Evolutionary conservation across 2,113 vertebrate genomes (phyloP).

Genomic region (Narcine bancroftii): DNA sequence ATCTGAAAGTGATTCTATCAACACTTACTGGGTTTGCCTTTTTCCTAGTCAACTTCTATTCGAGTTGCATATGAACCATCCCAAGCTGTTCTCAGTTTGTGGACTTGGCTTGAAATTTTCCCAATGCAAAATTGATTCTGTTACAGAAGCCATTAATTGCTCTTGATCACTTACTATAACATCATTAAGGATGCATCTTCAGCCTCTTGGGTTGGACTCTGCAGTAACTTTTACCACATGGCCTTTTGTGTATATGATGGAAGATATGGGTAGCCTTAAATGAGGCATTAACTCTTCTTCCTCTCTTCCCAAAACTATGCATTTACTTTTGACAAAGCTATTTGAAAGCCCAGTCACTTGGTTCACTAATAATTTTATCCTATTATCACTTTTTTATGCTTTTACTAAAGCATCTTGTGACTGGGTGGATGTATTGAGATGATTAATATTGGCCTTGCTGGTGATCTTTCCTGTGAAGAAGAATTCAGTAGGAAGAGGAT

Average conservation of each 20-base stretch:
- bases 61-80: background rate
- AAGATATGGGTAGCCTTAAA: background rate
- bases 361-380: background rate
- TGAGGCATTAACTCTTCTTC: background rate
- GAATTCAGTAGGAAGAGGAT: slow-evolving; percentile 11
- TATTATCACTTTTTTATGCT: background rate
- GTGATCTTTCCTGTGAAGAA: background rate
- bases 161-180: background rate
- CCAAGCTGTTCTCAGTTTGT: background rate
- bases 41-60: background rate
- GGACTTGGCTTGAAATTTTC: background rate
- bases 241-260: background rate
- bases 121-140: background rate
- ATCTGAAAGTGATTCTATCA: background rate
- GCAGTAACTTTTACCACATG: background rate
- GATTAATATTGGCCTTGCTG: slow-evolving; percentile 10
- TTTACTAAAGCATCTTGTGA: slow-evolving; percentile 11
- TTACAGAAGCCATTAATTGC: background rate
- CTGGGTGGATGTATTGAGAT: background rate
- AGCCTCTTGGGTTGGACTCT: background rate
- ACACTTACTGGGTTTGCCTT: background rate
- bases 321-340: background rate
- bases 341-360: slow-evolving; percentile 12
- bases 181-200: background rate
- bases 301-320: background rate